A percentile compares a stretch with the other conserved stretches of the same genome.
Conservation (phyloP, 2,797 vertebrate species). For the Cetoscarus ocellatus region DNA sequence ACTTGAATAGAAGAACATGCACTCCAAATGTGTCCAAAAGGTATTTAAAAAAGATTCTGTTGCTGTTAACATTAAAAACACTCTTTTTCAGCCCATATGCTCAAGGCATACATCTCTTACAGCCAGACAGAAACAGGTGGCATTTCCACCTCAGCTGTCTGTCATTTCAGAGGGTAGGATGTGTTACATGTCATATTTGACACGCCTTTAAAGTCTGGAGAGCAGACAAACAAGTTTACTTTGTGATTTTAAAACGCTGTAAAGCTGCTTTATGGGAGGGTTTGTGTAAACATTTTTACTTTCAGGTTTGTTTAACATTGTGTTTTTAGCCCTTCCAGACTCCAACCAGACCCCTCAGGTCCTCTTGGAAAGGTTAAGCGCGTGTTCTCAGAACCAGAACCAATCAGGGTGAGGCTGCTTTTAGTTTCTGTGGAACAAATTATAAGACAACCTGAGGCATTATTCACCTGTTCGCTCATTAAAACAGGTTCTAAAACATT, state of each 20-base stretch:
- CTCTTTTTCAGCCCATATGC: not conserved
- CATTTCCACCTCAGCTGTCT: not conserved
- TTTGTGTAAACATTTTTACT: constrained; percentile 7
- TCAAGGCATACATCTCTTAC: not conserved
- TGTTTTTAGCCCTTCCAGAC: not conserved
- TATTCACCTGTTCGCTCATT: too few relatives aligned
- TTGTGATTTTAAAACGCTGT: not conserved
- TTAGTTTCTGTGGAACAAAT: too few relatives aligned
- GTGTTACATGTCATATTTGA: not conserved
- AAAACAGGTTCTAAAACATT: too few relatives aligned
- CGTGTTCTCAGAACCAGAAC: too few relatives aligned
- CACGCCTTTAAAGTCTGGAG: not conserved
- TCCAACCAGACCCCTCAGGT: too few relatives aligned
- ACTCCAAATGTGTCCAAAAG: too few relatives aligned
- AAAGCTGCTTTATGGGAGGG: not conserved
- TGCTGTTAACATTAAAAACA: too few relatives aligned
- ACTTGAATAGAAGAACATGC: too few relatives aligned
- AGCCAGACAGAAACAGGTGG: not conserved
- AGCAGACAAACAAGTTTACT: not conserved
- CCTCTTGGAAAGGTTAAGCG: too few relatives aligned
- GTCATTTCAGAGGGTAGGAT: not conserved
- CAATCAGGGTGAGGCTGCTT: too few relatives aligned
- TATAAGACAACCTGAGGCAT: too few relatives aligned
- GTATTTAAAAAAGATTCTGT: too few relatives aligned
- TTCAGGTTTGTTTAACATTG: not conserved